Conservation (phyloP, 2,797 vertebrate genomes). For the Chiloscyllium punctatum region DNA sequence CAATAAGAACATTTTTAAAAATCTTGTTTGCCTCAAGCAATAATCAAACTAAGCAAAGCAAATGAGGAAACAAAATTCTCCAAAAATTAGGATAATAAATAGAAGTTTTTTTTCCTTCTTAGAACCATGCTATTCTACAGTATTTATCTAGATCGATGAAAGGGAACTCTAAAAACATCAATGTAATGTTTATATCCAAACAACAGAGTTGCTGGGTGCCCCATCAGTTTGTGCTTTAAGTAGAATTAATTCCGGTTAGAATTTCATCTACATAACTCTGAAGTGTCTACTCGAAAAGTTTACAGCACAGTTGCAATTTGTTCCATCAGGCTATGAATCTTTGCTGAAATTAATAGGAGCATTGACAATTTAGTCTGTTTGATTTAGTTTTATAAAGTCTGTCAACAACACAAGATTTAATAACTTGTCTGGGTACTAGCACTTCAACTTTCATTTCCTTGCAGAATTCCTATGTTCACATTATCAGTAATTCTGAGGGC, state of each 20-base stretch:
- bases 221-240: not conserved
- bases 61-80: not conserved
- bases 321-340: not conserved
- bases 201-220: not conserved
- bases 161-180: not conserved
- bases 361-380: not conserved
- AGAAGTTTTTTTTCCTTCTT: not conserved
- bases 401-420: conserved; percentile 14
- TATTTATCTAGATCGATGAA: not conserved
- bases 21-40: not conserved
- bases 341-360: not conserved
- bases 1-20: not conserved
- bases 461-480: not conserved
- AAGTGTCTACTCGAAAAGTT: not conserved
- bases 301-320: not conserved
- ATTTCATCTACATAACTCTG: not conserved
- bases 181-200: not conserved
- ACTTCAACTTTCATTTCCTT: not conserved
- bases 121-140: not conserved
- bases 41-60: not conserved
- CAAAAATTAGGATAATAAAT: not conserved
- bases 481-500: not conserved
- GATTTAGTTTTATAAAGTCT: conserved; percentile 4
- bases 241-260: not conserved
- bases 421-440: not conserved